Evolutionary conservation across 2,888 invertebrate species (phyloP), one percentile per base, ranked within the genome.

Genomic region (Lymantria dispar): DNA sequence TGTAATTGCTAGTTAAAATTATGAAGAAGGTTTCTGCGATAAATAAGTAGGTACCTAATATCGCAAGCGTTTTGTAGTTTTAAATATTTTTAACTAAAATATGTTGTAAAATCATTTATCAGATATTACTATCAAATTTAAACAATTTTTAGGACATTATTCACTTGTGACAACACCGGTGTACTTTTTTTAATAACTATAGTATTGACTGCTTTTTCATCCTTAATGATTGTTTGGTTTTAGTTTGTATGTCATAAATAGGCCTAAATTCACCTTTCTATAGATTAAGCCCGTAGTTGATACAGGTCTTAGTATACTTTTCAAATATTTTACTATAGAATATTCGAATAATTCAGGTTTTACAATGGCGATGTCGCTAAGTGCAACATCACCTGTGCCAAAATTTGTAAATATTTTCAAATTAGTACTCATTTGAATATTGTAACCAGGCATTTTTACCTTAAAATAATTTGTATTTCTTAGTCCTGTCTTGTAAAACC

Each of bases 371-470:
- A 76, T 75, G 74, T 77, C 68, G 76, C 80, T 72, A 70, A 64
- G 65, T 64, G 80, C 81, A 85, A 85, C 87, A 76, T 78, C 80
- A 83, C 78, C 81, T 85, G 90, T 90, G 90, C 90, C 90, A 90
- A 90, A 85, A 72, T 74, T 73, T 87, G 83, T 89, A 87, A 81
- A 87, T 87, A 87, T 82, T 77, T 83, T 78, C 82, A 80, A 78
- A 76, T 68, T 67, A 60, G 70, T 70, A 72, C 68, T 70, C 62
- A 71, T 77, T 73, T 72, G 61, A 74, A 71, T 70, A 69, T 69
- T 63, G 62, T 64, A 68, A 70, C 51, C 33, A 67, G 52, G 68
- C 53, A 60, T 62, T 68, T 30, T 63, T 63, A 60, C 64, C 65
- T 70, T 72, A 57, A 70, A 66, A 62, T 59, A 57, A 57, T 68